phyloP scores from a whole-genome alignment of 2,113 vertebrate genomes.

The Fregata magnificens region DNA sequence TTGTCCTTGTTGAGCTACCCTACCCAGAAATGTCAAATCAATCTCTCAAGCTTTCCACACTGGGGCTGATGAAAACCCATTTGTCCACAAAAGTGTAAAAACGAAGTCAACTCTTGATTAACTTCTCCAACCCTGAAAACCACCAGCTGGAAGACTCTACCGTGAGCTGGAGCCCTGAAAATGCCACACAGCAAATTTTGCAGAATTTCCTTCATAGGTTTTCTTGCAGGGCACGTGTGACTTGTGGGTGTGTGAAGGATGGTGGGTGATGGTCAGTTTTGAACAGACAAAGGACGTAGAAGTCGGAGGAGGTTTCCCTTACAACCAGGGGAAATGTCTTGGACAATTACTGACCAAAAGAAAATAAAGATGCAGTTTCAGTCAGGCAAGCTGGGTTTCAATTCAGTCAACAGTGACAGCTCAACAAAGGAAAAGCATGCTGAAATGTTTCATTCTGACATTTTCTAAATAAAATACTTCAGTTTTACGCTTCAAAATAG shows the following conservation, averaged over 20 bases:
- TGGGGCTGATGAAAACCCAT: neutral
- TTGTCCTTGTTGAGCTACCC: neutral
- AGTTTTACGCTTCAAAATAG: neutral
- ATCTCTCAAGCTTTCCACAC: neutral
- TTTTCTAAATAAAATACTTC: neutral
- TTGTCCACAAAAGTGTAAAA: neutral
- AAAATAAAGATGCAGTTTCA: neutral
- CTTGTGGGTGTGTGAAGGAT: neutral
- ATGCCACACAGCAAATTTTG: neutral
- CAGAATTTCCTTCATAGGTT: neutral
- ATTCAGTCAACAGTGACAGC: neutral
- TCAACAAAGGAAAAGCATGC: neutral
- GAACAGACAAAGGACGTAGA: neutral
- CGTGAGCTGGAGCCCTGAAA: neutral
- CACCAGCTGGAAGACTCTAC: neutral
- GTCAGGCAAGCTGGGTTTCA: neutral
- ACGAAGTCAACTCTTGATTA: neutral
- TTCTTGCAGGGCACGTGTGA: neutral
- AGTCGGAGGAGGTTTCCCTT: neutral
- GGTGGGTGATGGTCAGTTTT: neutral
- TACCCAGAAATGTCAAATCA: neutral
- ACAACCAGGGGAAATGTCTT: neutral
- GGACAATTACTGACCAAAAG: neutral
- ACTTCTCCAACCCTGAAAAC: neutral
- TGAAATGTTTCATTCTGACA: neutral